Conservation (phyloP, 2,888 invertebrate genomes). For the Mesochorus sp. region DNA sequence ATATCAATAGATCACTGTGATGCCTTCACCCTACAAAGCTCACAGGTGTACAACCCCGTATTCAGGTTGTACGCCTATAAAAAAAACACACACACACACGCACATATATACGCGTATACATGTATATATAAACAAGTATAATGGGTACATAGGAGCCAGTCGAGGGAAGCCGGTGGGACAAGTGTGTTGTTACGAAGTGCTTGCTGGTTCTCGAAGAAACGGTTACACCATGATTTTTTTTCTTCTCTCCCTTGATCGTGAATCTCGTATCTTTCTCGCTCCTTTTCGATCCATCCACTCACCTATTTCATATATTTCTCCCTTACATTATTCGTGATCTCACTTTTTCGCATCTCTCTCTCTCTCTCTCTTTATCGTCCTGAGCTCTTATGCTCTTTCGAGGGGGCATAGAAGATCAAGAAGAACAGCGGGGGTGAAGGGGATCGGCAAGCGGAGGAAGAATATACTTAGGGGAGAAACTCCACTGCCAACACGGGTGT, state of each 20-base stretch:
- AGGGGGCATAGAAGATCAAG: constrained; percentile 57
- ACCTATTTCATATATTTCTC: constrained; percentile 44
- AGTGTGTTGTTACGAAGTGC: constrained; percentile 76
- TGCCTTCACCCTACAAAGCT: constrained; percentile 71
- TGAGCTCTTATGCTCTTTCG: constrained; percentile 41
- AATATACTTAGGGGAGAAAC: constrained; percentile 62
- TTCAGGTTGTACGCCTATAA: constrained; percentile 54
- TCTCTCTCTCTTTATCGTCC: constrained; percentile 1
- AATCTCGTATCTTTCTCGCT: constrained; percentile 18
- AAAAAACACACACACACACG: background rate
- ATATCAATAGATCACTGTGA: constrained; percentile 76
- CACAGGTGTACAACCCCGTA: constrained; percentile 80
- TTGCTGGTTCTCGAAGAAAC: constrained; percentile 72
- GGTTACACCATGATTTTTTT: constrained; percentile 79
- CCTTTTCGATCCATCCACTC: background rate
- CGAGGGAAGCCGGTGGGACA: constrained; percentile 73
- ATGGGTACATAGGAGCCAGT: constrained; percentile 41
- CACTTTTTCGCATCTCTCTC: constrained; percentile 14
- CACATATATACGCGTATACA: constrained; percentile 5
- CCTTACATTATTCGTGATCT: constrained; percentile 38
- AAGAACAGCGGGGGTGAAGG: constrained; percentile 45
- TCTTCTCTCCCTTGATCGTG: constrained; percentile 21
- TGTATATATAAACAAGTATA: background rate
- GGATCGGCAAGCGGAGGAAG: constrained; percentile 72
- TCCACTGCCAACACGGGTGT: constrained; percentile 70